Percentiles rank a stretch among this genome's conserved stretches.
Conservation (phyloP, 2,113 vertebrate genomes). For the Puntigrus tetrazona region DNA sequence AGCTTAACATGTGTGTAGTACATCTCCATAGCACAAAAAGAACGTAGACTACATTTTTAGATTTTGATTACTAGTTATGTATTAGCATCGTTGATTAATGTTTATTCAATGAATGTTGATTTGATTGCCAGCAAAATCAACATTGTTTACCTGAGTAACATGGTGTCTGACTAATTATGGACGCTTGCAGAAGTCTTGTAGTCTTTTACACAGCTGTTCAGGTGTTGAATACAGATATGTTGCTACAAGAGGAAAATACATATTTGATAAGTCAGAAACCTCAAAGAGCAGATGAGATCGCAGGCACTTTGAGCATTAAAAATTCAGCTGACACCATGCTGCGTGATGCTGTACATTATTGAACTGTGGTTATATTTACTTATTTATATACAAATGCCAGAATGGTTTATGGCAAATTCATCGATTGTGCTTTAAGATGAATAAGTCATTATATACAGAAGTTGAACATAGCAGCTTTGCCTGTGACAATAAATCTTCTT, state of each 20-base stretch:
- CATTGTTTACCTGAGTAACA: constrained; percentile 81
- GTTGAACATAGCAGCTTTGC: constrained; percentile 39
- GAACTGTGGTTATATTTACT: constrained; percentile 84
- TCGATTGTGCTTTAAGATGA: constrained; percentile 44
- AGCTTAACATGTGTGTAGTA: background rate
- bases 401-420: constrained; percentile 19
- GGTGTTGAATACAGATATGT: constrained; percentile 97
- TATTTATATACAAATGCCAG: constrained; percentile 55
- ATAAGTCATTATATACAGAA: constrained; percentile 58
- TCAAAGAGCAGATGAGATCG: constrained; percentile 88
- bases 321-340: constrained; percentile 90
- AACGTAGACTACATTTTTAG: background rate
- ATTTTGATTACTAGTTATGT: background rate
- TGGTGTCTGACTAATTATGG: constrained; percentile 85
- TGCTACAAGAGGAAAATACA: constrained; percentile 81
- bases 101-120: background rate
- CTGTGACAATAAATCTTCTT: constrained; percentile 12
- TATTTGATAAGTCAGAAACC: constrained; percentile 92
- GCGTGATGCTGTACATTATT: constrained; percentile 91
- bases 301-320: constrained; percentile 92
- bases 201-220: constrained; percentile 91
- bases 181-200: constrained; percentile 87
- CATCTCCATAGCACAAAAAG: background rate
- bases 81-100: background rate
- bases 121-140: background rate